Evolutionary conservation across 1,140 invertebrate species (phyloP).

Genomic region (Hylaeus volcanicus): DNA sequence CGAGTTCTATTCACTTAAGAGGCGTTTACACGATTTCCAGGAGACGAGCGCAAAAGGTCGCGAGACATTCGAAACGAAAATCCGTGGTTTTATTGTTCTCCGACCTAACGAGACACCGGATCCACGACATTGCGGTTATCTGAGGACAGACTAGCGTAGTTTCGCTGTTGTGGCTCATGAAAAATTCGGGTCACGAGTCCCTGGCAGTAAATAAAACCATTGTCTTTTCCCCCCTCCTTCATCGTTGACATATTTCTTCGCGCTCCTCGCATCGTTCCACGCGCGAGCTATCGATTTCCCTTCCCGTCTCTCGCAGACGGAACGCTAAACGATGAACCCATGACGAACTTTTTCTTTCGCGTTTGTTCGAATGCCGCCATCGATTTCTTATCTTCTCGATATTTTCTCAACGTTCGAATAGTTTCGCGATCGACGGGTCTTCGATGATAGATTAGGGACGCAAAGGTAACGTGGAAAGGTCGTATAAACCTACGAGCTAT

Average conservation of each 20-base stretch:
- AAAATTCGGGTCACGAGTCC: constrained; percentile 63
- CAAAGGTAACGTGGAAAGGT: too few relatives aligned
- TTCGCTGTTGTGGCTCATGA: constrained; percentile 43
- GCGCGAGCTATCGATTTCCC: constrained; percentile 52
- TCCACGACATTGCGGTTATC: constrained; percentile 20
- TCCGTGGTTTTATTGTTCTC: not conserved
- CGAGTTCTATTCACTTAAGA: not conserved
- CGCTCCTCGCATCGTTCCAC: constrained; percentile 51
- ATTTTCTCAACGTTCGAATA: too few relatives aligned
- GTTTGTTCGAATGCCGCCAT: not conserved
- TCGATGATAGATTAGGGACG: too few relatives aligned
- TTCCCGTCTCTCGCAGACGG: constrained; percentile 7
- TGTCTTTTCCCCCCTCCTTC: constrained; percentile 36
- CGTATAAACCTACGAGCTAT: too few relatives aligned
- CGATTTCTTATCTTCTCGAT: not conserved
- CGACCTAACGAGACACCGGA: constrained; percentile 19
- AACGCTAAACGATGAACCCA: not conserved
- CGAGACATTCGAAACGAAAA: not conserved
- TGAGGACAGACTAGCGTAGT: constrained; percentile 31
- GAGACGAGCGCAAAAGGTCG: too few relatives aligned
- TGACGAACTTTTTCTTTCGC: not conserved
- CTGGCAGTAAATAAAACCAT: constrained; percentile 65
- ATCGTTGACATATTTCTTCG: constrained; percentile 61
- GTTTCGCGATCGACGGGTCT: too few relatives aligned
- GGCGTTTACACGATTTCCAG: too few relatives aligned